Evolutionary conservation across 1,140 invertebrate species (phyloP).

Genomic region (Micrasema minimum): DNA sequence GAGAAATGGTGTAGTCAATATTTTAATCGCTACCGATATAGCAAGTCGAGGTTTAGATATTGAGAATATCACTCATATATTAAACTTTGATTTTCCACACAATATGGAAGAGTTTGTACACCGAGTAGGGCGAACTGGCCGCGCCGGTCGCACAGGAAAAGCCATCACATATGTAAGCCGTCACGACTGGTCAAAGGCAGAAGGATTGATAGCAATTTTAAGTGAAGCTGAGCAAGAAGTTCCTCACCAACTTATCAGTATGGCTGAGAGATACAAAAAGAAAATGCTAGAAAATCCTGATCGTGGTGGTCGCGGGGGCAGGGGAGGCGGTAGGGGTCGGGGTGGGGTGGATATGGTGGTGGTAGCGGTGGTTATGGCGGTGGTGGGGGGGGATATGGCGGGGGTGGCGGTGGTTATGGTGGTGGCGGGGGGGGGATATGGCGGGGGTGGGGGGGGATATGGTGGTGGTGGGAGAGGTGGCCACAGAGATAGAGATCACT

Average conservation of each 20-base stretch:
- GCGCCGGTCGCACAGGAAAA: slow-evolving; percentile 85
- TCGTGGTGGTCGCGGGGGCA: slow-evolving; percentile 62
- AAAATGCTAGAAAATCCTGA: slow-evolving; percentile 70
- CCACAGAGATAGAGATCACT: too few species aligned
- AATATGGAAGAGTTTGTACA: slow-evolving; percentile 94
- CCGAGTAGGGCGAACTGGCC: slow-evolving; percentile 86
- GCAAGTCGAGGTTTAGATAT: slow-evolving; percentile 93
- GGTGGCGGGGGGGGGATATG: too few species aligned
- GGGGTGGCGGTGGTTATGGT: too few species aligned
- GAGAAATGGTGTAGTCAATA: slow-evolving; percentile 76
- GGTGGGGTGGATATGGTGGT: neutral
- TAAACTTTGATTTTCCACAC: slow-evolving; percentile 89
- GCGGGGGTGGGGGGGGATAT: too few species aligned
- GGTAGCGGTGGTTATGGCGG: too few species aligned
- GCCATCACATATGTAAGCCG: slow-evolving; percentile 85
- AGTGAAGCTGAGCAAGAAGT: slow-evolving; percentile 80
- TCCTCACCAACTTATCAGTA: slow-evolving; percentile 76
- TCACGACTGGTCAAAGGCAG: slow-evolving; percentile 81
- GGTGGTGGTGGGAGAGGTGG: too few species aligned
- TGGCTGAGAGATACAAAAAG: slow-evolving; percentile 74
- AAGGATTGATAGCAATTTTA: slow-evolving; percentile 85
- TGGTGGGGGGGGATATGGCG: too few species aligned
- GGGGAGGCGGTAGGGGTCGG: neutral
- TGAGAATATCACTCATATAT: slow-evolving; percentile 86
- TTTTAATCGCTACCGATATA: slow-evolving; percentile 95